These are phyloP conservation scores for Pseudachorutes palmiensis DNA, from an alignment of 1,140 invertebrate species.

Conservation along the genomic window DNA sequence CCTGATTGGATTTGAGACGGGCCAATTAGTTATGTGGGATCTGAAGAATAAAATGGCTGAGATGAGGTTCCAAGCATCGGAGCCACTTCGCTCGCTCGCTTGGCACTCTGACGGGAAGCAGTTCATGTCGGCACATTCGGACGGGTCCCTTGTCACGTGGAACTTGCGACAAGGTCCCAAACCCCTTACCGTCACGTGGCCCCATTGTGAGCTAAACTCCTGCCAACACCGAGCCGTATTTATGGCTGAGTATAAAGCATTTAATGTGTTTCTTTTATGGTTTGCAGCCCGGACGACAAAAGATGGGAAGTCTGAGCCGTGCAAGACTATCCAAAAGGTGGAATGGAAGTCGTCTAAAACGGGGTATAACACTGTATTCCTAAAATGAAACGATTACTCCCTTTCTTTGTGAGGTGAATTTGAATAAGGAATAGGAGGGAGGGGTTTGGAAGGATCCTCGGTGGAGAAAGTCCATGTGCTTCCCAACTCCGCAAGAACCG, in stretches of 20 bases:
- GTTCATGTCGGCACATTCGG: conserved; percentile 91
- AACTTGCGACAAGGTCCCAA: conserved; percentile 61
- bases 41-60: conserved; percentile 72
- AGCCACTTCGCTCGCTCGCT: conserved; percentile 72
- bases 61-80: conserved; percentile 65
- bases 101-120: conserved; percentile 98
- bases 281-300: conserved; percentile 74
- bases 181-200: conserved; percentile 71
- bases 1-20: conserved; percentile 91
- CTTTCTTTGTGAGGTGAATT: conserved; percentile 5
- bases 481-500: background rate
- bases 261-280: conserved; percentile 14
- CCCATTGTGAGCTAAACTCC: conserved; percentile 65
- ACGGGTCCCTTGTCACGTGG: conserved; percentile 92
- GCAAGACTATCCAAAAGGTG: conserved; percentile 86
- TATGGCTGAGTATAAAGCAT: no score
- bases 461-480: background rate
- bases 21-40: conserved; percentile 93
- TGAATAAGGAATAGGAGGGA: conserved; percentile 1
- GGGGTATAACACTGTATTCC: conserved; percentile 54
- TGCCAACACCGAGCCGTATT: background rate
- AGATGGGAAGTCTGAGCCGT: conserved; percentile 75
- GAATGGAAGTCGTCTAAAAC: conserved; percentile 85
- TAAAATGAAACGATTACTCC: conserved; percentile 4
- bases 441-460: background rate